phyloP scores from a whole-genome alignment of 2,113 vertebrate genomes.

The Xiphophorus maculatus region DNA sequence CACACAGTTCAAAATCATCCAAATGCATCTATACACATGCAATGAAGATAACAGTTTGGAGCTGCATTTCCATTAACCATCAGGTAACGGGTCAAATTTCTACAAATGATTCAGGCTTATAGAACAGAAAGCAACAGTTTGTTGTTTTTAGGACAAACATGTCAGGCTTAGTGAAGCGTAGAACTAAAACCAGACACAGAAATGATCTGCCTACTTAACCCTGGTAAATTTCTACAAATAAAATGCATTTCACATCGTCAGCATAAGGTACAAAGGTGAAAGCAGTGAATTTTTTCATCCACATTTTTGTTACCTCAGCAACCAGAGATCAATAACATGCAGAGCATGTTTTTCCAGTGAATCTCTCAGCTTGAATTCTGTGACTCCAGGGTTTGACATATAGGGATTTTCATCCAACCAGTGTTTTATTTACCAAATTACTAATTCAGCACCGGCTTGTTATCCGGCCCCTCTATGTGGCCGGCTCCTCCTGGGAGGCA shows the following conservation, averaged over 20 bases:
- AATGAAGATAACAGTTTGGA: too few species aligned
- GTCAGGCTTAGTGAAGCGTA: neutral
- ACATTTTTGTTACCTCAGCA: constrained; percentile 29
- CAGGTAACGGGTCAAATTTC: too few species aligned
- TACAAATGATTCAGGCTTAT: neutral
- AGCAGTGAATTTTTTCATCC: constrained; percentile 4
- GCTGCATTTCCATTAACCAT: too few species aligned
- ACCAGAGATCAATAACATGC: constrained; percentile 60
- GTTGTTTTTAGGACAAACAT: neutral
- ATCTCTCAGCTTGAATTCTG: constrained; percentile 32
- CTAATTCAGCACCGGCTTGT: constrained; percentile 71
- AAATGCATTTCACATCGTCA: neutral
- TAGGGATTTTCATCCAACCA: constrained; percentile 54
- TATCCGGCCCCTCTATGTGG: constrained; percentile 58
- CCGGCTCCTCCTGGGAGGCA: constrained; percentile 60
- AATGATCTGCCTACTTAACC: neutral
- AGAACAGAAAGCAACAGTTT: neutral
- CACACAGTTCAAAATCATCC: too few species aligned
- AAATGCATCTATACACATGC: too few species aligned
- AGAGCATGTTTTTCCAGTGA: constrained; percentile 47
- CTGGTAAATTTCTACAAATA: neutral
- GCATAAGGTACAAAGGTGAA: constrained; percentile 7
- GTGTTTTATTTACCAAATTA: constrained; percentile 75
- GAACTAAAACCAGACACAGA: neutral
- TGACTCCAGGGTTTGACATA: constrained; percentile 50